Conservation (phyloP, 2,113 vertebrate species). For the Percina caprodes region DNA sequence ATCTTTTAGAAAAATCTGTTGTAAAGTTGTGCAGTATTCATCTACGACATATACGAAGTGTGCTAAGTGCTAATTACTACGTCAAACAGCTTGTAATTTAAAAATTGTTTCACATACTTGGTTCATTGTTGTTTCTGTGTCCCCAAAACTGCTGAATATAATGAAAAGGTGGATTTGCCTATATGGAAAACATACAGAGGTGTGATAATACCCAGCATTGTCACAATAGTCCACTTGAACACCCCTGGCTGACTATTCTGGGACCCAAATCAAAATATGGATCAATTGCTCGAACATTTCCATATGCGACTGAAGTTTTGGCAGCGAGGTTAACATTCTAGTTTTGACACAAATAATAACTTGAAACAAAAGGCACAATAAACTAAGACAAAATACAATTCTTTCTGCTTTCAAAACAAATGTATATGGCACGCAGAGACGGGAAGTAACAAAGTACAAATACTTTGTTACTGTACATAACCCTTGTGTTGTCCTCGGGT, state of each 20-base stretch:
- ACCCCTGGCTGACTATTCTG: background rate
- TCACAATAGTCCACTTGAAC: background rate
- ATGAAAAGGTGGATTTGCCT: background rate
- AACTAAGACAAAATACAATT: constrained; percentile 1
- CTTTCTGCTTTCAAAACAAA: background rate
- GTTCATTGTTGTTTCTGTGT: background rate
- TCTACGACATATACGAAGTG: constrained; percentile 61
- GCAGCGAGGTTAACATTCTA: background rate
- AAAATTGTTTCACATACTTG: constrained; percentile 9
- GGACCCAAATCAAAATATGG: background rate
- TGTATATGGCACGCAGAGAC: constrained; percentile 31
- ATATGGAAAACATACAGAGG: background rate
- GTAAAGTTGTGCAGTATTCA: constrained; percentile 60
- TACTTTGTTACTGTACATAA: too few relatives aligned
- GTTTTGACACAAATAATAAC: background rate
- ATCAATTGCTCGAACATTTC: background rate
- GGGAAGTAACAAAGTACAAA: too few relatives aligned
- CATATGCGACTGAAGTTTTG: background rate
- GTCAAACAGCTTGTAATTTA: constrained; percentile 4
- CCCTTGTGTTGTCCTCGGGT: too few relatives aligned
- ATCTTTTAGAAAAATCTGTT: constrained; percentile 65
- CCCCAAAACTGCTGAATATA: background rate
- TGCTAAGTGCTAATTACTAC: constrained; percentile 40
- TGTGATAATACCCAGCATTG: background rate
- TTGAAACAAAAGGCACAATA: constrained; percentile 38